Base-by-base conservation (phyloP, 2,113 vertebrate genomes). In the Falco punctatus region DNA sequence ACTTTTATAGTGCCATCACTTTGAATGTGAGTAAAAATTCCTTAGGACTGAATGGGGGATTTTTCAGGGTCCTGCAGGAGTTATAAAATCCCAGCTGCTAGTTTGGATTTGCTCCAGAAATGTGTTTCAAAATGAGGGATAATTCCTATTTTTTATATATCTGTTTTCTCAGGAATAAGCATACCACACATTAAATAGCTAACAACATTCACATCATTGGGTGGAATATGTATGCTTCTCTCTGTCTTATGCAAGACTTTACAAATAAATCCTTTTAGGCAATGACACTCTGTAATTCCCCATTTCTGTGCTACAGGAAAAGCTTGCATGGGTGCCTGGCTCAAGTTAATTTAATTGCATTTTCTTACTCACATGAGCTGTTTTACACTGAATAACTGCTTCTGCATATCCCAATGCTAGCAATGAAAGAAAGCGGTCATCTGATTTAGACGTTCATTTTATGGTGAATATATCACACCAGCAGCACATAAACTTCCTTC, bases 11-110 rank as follows among this genome's bases (percentile, higher is more conserved):
- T n/a, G 69, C 70, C 42, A 88, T 96, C 80, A 35, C 28, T 81
- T 57, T 73, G 79, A 94, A 94, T 93, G 52, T 82, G 35, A 85
- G 78, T 88, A 96, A 95, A 84, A 91, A 94, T 77, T 97, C 96
- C 92, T 88, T 75, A 93, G 55, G 66, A 84, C 35, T 93, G 49
- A 95, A 90, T 24, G 42, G 58, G 48, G 38, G 73, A 83, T 81
- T 94, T 94, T 90, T 89, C 95, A 96, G 59, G 88, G 81, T 96
- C 75, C 65, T 96, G 46, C 49, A 67, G 79, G 87, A 98, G 40
- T 90, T 38, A 71, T 87, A 94, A 98, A 98, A 97, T 81, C 77
- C 85, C 91, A 98, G 90, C 92, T 97, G 84, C 92, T 97, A 81
- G 66, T 97, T 81, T 96, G 94, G 79, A 93, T 97, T 94, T 96